A percentile compares a stretch with the other conserved stretches of the same genome.
Evolutionary conservation across 1,140 invertebrate genomes (phyloP).

Genomic region (Ceratina japonica): DNA sequence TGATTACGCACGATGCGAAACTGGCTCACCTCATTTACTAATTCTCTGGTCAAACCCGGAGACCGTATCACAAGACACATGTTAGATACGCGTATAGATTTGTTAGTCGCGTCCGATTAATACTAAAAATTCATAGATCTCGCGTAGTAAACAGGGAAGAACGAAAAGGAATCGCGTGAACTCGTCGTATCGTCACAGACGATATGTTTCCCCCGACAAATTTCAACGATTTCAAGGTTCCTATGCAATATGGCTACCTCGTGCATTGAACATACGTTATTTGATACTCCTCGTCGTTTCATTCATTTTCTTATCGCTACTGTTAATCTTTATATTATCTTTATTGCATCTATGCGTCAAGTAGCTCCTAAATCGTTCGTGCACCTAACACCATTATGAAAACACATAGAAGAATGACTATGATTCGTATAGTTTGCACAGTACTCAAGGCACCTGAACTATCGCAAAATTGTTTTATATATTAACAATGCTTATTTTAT

Average conservation of each 20-base stretch:
- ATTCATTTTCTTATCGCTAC: neutral
- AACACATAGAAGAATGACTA: no score
- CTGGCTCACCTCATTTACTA: neutral
- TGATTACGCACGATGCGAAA: constrained; percentile 12
- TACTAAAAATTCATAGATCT: neutral
- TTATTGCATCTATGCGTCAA: no score
- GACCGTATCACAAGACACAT: neutral
- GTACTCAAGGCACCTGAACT: no score
- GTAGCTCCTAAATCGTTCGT: no score
- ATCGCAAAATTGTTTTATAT: neutral
- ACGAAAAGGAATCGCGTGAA: neutral
- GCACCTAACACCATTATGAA: no score
- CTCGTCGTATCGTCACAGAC: neutral
- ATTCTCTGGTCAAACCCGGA: neutral
- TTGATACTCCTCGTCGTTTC: neutral
- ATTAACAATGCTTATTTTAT: no score
- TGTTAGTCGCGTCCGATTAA: neutral
- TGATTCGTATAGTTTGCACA: no score
- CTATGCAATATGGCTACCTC: constrained; percentile 31
- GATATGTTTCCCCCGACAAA: neutral
- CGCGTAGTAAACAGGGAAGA: neutral
- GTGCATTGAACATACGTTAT: constrained; percentile 17
- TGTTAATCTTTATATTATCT: neutral
- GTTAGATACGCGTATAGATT: neutral
- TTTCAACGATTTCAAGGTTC: constrained; percentile 12